Evolutionary conservation across 1,140 invertebrate species (phyloP).

Genomic region (Druon quercuslanigerum): DNA sequence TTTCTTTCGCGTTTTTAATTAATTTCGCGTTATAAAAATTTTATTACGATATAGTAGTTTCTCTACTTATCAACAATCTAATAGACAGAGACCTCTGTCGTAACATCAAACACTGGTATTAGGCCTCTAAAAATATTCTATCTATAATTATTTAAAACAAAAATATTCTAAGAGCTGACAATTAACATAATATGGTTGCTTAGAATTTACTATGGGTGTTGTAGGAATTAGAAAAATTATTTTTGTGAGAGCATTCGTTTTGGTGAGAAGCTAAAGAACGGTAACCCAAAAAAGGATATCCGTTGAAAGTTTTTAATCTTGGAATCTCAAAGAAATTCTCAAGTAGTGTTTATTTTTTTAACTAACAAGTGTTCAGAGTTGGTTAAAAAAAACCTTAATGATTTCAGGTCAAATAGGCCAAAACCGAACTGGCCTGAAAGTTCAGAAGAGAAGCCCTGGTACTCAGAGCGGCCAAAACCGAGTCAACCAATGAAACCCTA

Average conservation of each 20-base stretch:
- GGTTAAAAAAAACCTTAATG: neutral
- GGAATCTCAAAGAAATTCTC: neutral
- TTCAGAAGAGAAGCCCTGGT: slow-evolving; percentile 63
- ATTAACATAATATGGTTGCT: no score
- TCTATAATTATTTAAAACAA: slow-evolving; percentile 8
- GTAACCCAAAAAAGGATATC: neutral
- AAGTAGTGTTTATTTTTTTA: neutral
- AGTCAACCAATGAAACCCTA: slow-evolving; percentile 35
- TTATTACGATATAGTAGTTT: no score
- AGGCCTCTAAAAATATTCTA: no score
- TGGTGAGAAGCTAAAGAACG: no score
- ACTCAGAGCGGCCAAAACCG: slow-evolving; percentile 43
- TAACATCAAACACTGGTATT: no score
- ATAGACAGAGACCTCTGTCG: no score
- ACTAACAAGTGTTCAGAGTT: neutral
- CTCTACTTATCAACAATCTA: no score
- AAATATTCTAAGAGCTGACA: neutral
- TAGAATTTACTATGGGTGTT: no score
- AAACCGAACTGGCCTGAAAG: slow-evolving; percentile 65
- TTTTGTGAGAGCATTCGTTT: no score
- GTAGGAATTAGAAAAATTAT: no score
- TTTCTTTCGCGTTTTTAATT: no score
- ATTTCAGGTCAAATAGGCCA: slow-evolving; percentile 66
- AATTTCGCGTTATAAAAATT: no score
- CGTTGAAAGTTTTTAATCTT: neutral